phyloP scores from a whole-genome alignment of 2,797 vertebrate genomes.

The Hoplostethus atlanticus region DNA sequence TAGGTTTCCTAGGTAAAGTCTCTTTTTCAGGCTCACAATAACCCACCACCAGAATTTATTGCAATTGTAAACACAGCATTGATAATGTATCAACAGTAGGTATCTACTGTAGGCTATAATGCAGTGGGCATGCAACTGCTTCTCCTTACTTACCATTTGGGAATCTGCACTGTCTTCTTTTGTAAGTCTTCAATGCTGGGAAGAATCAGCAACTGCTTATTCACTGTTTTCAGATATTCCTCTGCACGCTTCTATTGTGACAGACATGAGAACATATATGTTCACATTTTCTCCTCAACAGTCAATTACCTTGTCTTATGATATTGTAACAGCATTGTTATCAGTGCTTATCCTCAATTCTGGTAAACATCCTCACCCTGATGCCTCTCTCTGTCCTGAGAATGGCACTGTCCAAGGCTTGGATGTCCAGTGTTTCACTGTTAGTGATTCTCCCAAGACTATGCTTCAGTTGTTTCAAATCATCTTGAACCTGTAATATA shows the following conservation, averaged over 20 bases:
- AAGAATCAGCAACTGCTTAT: slow-evolving; percentile 80
- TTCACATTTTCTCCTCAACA: neutral
- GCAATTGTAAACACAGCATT: slow-evolving; percentile 8
- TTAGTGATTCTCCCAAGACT: slow-evolving; percentile 61
- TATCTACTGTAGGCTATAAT: neutral
- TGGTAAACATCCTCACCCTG: slow-evolving; percentile 61
- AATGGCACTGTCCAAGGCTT: slow-evolving; percentile 79
- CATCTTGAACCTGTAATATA: slow-evolving; percentile 84
- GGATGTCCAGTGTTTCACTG: slow-evolving; percentile 68
- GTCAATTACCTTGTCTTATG: neutral
- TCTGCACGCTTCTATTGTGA: slow-evolving; percentile 70
- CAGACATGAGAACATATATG: slow-evolving; percentile 13
- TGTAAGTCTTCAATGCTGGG: slow-evolving; percentile 71
- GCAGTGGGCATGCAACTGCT: neutral
- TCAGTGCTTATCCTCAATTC: slow-evolving; percentile 1
- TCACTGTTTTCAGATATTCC: slow-evolving; percentile 81
- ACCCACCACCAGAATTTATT: neutral
- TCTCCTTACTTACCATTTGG: slow-evolving; percentile 73
- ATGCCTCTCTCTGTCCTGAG: slow-evolving; percentile 79
- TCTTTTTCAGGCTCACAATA: slow-evolving; percentile 23
- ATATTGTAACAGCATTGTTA: neutral
- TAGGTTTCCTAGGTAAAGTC: slow-evolving; percentile 69
- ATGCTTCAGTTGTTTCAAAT: slow-evolving; percentile 81
- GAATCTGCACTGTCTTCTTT: slow-evolving; percentile 58
- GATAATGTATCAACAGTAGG: neutral